These are phyloP conservation scores for Cantharis rufa DNA, from an alignment of 2,888 invertebrate genomes.

Conservation along the genomic window DNA sequence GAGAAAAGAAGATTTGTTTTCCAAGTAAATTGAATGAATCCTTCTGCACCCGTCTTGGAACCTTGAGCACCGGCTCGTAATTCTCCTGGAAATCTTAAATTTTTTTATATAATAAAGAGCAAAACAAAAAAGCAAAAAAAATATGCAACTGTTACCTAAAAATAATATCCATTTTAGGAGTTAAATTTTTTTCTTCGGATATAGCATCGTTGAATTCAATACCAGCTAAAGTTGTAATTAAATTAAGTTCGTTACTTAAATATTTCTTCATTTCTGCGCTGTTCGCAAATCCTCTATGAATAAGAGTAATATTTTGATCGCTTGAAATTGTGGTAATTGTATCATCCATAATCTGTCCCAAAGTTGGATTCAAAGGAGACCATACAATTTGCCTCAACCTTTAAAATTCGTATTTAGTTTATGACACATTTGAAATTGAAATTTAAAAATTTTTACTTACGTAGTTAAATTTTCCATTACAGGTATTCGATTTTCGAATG, in stretches of 20 bases:
- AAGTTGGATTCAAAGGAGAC: slow-evolving; percentile 16
- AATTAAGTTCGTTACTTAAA: slow-evolving; percentile 22
- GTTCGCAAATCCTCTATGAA: neutral
- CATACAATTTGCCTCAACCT: slow-evolving; percentile 19
- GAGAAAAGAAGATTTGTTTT: slow-evolving; percentile 65
- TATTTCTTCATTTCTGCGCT: slow-evolving; percentile 1
- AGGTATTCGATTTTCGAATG: slow-evolving; percentile 14
- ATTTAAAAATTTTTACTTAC: slow-evolving; percentile 7
- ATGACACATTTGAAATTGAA: neutral
- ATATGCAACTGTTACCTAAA: slow-evolving; percentile 53
- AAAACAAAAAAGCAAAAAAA: neutral
- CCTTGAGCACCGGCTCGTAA: slow-evolving; percentile 50
- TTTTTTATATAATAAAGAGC: too few relatives aligned
- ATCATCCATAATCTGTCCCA: slow-evolving; percentile 10
- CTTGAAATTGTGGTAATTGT: neutral
- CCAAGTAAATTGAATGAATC: slow-evolving; percentile 60
- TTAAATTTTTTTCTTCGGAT: slow-evolving; percentile 54
- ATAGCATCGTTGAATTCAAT: slow-evolving; percentile 64
- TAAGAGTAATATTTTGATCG: neutral
- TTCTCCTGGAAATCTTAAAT: slow-evolving; percentile 64
- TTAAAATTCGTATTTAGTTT: neutral
- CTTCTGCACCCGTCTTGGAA: neutral
- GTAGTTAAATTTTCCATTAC: slow-evolving; percentile 5
- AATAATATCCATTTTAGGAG: slow-evolving; percentile 58
- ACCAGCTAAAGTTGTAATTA: slow-evolving; percentile 55